Evolutionary conservation across 2,888 invertebrate genomes (phyloP).

Genomic region (Nephrotoma guestfalica): DNA sequence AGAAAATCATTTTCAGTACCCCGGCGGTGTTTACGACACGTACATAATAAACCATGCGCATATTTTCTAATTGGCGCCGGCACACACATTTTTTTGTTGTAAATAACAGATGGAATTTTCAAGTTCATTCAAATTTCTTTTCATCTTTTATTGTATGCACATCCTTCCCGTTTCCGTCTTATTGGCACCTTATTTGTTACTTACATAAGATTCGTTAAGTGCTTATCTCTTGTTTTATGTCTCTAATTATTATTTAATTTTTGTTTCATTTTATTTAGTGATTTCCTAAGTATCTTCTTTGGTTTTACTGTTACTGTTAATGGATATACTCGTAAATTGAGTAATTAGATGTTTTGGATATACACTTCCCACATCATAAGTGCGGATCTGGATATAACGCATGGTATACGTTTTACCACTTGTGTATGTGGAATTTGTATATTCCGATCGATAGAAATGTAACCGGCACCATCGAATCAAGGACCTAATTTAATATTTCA

Average conservation of each 20-base stretch:
- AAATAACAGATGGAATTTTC: neutral
- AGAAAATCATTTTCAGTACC: neutral
- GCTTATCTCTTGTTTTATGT: neutral
- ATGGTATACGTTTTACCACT: neutral
- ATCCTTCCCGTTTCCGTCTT: neutral
- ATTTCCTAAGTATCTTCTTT: neutral
- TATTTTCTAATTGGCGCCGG: neutral
- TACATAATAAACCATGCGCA: neutral
- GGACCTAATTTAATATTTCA: too few species aligned
- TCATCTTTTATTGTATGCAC: neutral
- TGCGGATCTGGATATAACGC: neutral
- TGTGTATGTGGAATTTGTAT: neutral
- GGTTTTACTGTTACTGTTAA: neutral
- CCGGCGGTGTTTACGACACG: neutral
- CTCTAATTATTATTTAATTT: neutral
- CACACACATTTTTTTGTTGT: neutral
- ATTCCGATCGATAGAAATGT: too few species aligned
- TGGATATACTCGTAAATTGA: neutral
- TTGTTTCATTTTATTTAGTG: neutral
- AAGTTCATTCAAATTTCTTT: neutral
- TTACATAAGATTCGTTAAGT: neutral
- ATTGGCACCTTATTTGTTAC: neutral
- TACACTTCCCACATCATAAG: constrained; percentile 1
- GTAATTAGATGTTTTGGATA: neutral
- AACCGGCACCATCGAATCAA: too few species aligned